Evolutionary conservation across 2,113 vertebrate species (phyloP).

Genomic region (Sisor rabdophorus): DNA sequence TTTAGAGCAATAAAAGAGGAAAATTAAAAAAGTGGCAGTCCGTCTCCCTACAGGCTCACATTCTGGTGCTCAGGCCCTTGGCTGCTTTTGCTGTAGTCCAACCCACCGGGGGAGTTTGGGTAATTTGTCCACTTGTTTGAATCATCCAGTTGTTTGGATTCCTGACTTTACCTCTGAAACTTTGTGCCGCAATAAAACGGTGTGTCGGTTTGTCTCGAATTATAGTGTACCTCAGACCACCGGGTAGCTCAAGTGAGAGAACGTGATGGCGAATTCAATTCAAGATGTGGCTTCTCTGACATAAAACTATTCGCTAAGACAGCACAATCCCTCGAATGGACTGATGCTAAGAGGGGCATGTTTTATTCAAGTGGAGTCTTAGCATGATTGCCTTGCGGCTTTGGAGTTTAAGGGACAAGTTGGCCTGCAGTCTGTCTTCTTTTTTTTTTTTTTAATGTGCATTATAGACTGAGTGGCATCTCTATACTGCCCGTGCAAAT

Average conservation of each 20-base stretch:
- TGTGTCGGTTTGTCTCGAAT: neutral
- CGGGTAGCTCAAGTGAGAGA: neutral
- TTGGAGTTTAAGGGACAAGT: no score
- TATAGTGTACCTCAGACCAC: neutral
- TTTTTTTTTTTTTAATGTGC: no score
- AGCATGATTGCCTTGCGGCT: no score
- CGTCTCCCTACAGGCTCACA: slow-evolving; percentile 59
- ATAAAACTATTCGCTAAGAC: neutral
- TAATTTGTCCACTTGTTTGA: slow-evolving; percentile 69
- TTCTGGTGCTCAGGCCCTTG: slow-evolving; percentile 46
- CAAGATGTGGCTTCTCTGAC: neutral
- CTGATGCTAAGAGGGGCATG: neutral
- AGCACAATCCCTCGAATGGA: neutral
- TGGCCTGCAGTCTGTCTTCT: no score
- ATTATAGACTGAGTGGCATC: no score
- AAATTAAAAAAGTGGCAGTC: slow-evolving; percentile 24
- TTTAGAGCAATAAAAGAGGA: neutral
- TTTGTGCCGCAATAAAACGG: neutral
- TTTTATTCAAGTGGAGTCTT: no score
- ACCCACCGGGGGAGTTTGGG: slow-evolving; percentile 58
- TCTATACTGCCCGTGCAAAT: no score
- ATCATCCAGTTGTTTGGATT: slow-evolving; percentile 66
- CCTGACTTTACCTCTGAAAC: slow-evolving; percentile 48
- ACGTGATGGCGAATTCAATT: neutral
- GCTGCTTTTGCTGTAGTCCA: slow-evolving; percentile 53